Evolutionary conservation across 2,888 invertebrate genomes (phyloP).

Genomic region (Caradrina clavipalpis): DNA sequence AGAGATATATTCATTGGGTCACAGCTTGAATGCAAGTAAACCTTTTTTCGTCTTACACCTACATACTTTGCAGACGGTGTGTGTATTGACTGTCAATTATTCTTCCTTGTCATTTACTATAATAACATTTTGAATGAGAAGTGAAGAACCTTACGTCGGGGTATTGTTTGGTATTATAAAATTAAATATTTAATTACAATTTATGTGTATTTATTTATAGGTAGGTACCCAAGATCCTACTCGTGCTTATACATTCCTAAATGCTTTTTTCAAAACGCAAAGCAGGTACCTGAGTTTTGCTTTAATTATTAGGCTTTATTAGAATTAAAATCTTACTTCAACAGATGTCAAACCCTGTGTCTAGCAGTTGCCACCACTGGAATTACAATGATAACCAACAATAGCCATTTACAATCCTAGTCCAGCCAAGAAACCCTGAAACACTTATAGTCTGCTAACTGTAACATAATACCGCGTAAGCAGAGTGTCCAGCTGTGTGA

Average conservation of each 20-base stretch:
- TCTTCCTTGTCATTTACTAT: not conserved
- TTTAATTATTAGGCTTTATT: not conserved
- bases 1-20: slow-evolving; percentile 50
- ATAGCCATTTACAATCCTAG: slow-evolving; percentile 18
- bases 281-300: not conserved
- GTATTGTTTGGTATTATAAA: too few species aligned
- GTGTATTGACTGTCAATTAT: not conserved
- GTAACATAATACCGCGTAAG: slow-evolving; percentile 56
- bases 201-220: too few species aligned
- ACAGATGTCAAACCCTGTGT: not conserved
- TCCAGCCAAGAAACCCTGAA: slow-evolving; percentile 20
- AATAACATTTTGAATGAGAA: too few species aligned
- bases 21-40: slow-evolving; percentile 49
- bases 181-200: too few species aligned
- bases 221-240: too few species aligned
- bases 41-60: slow-evolving; percentile 22
- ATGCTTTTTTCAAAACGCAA: not conserved
- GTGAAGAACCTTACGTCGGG: not conserved
- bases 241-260: too few species aligned
- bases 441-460: slow-evolving; percentile 45
- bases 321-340: not conserved
- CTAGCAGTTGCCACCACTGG: not conserved
- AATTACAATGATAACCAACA: not conserved
- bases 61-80: not conserved
- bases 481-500: slow-evolving; percentile 39